A percentile compares a stretch with the other conserved stretches of the same genome.
Conservation (phyloP, 2,113 vertebrate genomes). For the Peromyscus californicus region DNA sequence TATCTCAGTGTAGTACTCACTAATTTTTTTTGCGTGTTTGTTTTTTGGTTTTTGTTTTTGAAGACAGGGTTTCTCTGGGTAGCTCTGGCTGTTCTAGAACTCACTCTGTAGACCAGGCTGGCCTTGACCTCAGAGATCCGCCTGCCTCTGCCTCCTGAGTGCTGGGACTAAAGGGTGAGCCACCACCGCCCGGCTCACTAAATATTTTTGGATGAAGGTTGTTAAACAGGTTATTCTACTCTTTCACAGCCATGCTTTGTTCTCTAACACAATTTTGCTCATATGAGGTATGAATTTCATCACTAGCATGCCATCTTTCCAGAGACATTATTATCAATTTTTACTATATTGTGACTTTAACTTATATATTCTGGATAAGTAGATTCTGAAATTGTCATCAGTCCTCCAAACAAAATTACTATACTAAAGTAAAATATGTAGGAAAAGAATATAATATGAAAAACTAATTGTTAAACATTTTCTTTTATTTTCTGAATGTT, state of each 20-base stretch:
- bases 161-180: too few relatives aligned
- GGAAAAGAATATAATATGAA: slow-evolving; percentile 23
- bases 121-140: too few relatives aligned
- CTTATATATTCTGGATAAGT: slow-evolving; percentile 41
- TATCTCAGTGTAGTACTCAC: neutral
- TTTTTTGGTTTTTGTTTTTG: too few relatives aligned
- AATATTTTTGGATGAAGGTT: slow-evolving; percentile 32
- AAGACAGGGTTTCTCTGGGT: too few relatives aligned
- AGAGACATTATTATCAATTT: slow-evolving; percentile 19
- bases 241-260: slow-evolving; percentile 35
- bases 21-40: neutral
- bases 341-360: neutral
- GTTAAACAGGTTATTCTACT: slow-evolving; percentile 19
- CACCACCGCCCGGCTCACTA: too few relatives aligned
- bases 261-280: slow-evolving; percentile 41
- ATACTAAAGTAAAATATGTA: neutral
- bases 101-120: too few relatives aligned
- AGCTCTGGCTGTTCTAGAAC: too few relatives aligned
- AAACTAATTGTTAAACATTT: neutral
- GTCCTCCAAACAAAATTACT: slow-evolving; percentile 22
- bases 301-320: neutral
- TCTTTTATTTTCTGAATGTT: neutral
- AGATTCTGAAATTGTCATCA: slow-evolving; percentile 38
- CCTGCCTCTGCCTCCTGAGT: too few relatives aligned
- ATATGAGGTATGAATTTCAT: neutral